Conservation (phyloP, 2,113 vertebrate species). For the cattle (Bos taurus) region DNA sequence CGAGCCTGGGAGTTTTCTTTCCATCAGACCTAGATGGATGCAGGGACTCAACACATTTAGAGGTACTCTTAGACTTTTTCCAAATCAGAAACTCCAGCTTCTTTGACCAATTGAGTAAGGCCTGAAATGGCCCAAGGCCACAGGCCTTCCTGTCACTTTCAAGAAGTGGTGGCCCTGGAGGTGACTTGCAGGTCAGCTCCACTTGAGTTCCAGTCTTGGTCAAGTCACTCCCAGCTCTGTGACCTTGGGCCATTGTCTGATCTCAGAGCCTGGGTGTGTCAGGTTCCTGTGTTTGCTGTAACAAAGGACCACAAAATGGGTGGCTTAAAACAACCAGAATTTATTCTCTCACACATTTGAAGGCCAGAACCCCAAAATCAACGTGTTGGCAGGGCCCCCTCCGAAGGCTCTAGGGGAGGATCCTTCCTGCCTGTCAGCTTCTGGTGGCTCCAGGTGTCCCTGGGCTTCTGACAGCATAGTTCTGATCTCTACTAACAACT, state of each 20-base stretch:
- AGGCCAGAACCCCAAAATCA: neutral
- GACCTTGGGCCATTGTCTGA: neutral
- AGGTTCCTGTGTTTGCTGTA: neutral
- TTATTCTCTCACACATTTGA: neutral
- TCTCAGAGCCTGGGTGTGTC: neutral
- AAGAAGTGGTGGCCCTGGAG: neutral
- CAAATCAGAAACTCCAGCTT: neutral
- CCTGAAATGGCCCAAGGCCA: neutral
- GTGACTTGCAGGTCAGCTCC: neutral
- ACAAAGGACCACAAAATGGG: neutral
- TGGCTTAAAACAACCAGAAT: neutral
- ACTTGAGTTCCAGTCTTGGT: neutral
- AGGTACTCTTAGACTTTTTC: neutral
- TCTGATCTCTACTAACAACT: neutral
- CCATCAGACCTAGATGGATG: neutral
- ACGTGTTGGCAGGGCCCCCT: neutral
- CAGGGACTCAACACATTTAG: neutral
- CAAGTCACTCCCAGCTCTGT: neutral
- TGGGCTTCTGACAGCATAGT: neutral
- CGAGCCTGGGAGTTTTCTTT: neutral
- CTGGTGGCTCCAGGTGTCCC: neutral
- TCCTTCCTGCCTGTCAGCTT: neutral
- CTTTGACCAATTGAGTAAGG: neutral
- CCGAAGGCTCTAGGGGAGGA: neutral
- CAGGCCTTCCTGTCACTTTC: neutral